phyloP scores from a whole-genome alignment of 1,140 invertebrate genomes.

The Drosophila bifasciata region DNA sequence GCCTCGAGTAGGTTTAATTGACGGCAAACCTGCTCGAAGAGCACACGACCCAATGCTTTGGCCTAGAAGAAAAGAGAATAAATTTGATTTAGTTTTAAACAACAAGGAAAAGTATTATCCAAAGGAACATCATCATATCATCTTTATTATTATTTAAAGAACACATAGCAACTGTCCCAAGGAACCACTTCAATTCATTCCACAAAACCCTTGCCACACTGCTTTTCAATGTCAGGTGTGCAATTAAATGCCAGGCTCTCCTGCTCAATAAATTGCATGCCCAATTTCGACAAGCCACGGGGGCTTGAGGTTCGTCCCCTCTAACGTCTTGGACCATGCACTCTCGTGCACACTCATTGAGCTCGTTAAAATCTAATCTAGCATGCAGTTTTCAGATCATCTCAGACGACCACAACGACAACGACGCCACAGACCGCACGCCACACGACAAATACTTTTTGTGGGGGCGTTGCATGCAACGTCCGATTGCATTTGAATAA shows the following conservation, averaged over 20 bases:
- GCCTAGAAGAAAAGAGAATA: slow-evolving; percentile 87
- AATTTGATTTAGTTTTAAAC: neutral
- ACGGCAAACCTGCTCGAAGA: slow-evolving; percentile 98
- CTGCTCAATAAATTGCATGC: neutral
- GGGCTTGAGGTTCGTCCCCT: too few species aligned
- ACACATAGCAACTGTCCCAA: too few species aligned
- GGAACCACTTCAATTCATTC: neutral
- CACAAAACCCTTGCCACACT: neutral
- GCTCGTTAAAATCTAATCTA: slow-evolving; percentile 55
- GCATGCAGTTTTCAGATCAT: slow-evolving; percentile 24
- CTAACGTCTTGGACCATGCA: too few species aligned
- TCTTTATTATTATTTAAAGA: too few species aligned
- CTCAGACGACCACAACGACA: slow-evolving; percentile 11
- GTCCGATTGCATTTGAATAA: slow-evolving; percentile 68
- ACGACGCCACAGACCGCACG: slow-evolving; percentile 17
- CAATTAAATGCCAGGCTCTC: slow-evolving; percentile 1
- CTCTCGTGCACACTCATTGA: slow-evolving; percentile 29
- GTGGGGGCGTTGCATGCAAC: slow-evolving; percentile 48
- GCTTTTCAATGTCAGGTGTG: neutral
- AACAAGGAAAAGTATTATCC: too few species aligned
- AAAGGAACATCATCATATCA: too few species aligned
- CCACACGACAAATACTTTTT: slow-evolving; percentile 26
- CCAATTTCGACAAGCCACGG: neutral
- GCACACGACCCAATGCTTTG: slow-evolving; percentile 95
- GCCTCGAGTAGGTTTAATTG: slow-evolving; percentile 97